Evolutionary conservation across 2,113 vertebrate genomes (phyloP).

Genomic region (Suricata suricatta): DNA sequence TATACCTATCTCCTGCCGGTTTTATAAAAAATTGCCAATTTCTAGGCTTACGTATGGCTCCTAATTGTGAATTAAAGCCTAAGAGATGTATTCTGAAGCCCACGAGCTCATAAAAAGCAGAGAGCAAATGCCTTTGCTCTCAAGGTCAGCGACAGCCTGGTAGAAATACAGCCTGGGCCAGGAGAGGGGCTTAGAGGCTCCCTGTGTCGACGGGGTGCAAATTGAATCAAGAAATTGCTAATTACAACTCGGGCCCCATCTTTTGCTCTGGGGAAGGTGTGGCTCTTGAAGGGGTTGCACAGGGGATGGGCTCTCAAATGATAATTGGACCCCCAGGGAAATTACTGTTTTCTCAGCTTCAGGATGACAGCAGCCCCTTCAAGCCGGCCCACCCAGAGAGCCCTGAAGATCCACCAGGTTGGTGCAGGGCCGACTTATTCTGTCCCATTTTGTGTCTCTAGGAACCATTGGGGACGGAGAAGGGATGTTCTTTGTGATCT

Average conservation of each 20-base stretch:
- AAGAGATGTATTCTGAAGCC: background rate
- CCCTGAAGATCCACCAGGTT: background rate
- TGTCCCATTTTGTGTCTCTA: background rate
- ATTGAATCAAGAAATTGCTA: background rate
- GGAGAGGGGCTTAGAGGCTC: background rate
- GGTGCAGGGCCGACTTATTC: background rate
- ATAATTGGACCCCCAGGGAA: slow-evolving; percentile 46
- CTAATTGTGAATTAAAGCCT: background rate
- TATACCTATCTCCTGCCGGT: background rate
- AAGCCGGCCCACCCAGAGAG: background rate
- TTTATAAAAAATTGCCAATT: background rate
- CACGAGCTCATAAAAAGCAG: background rate
- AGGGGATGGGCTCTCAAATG: background rate
- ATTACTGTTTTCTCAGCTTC: slow-evolving; percentile 34
- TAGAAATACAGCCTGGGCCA: background rate
- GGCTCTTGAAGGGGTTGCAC: background rate
- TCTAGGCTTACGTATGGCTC: background rate
- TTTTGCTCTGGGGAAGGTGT: background rate
- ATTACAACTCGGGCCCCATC: background rate
- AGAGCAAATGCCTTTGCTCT: background rate
- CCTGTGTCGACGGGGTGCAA: background rate
- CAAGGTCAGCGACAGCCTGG: background rate
- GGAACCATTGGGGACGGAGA: background rate
- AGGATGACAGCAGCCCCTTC: slow-evolving; percentile 5
- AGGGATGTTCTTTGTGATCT: background rate